Percentiles rank a stretch among this genome's conserved stretches.
Conservation (phyloP, 2,888 invertebrate species). For the Sarcophaga carnaria region DNA sequence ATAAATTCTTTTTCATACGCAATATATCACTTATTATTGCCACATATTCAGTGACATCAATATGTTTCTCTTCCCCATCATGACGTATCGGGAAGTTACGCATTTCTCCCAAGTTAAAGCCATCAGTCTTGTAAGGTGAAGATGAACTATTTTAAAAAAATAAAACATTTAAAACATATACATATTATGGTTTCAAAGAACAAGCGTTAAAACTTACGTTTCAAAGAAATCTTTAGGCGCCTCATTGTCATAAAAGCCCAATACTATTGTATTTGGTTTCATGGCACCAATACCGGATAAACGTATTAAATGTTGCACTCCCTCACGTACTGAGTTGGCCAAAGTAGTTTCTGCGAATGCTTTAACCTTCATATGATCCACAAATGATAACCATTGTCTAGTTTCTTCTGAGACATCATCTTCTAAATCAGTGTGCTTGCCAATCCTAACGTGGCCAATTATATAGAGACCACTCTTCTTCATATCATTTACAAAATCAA, state of each 20-base stretch:
- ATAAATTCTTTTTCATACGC: slow-evolving; percentile 96
- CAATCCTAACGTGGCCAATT: slow-evolving; percentile 91
- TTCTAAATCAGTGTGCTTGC: slow-evolving; percentile 82
- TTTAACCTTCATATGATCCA: slow-evolving; percentile 97
- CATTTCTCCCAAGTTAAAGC: slow-evolving; percentile 83
- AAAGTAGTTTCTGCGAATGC: slow-evolving; percentile 98
- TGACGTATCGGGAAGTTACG: slow-evolving; percentile 84
- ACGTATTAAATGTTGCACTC: slow-evolving; percentile 94
- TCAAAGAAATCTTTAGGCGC: slow-evolving; percentile 90
- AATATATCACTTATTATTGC: slow-evolving; percentile 93
- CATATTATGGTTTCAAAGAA: background rate
- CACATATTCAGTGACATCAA: slow-evolving; percentile 88
- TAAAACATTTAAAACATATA: background rate
- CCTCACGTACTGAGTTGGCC: slow-evolving; percentile 91
- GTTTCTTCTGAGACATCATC: slow-evolving; percentile 91
- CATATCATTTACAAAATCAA: slow-evolving; percentile 98
- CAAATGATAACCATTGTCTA: slow-evolving; percentile 94
- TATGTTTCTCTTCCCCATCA: slow-evolving; percentile 80
- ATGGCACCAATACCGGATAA: slow-evolving; percentile 98
- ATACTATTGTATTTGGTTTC: slow-evolving; percentile 98
- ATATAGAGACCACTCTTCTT: slow-evolving; percentile 97
- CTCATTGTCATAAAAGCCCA: slow-evolving; percentile 95
- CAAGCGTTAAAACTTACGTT: slow-evolving; percentile 82
- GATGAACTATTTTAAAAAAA: slow-evolving; percentile 78
- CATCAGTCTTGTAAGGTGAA: slow-evolving; percentile 85